A percentile compares a stretch with the other conserved stretches of the same genome.
These are phyloP conservation scores for Gortyna flavago DNA, from an alignment of 2,888 invertebrate genomes.

Conservation along the genomic window DNA sequence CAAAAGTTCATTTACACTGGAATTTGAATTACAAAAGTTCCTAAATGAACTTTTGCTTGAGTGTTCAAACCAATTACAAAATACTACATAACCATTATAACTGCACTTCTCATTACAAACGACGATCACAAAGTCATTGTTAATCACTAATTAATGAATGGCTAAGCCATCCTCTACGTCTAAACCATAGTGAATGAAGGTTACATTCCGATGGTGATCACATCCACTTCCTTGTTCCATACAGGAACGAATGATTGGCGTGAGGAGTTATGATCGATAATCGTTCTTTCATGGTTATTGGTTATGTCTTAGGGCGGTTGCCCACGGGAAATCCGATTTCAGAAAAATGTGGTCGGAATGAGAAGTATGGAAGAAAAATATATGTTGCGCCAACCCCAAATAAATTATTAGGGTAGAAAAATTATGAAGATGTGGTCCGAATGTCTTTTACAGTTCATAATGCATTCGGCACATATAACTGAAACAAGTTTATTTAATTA, in stretches of 20 bases:
- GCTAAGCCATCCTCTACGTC: conserved; percentile 33
- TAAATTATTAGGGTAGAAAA: too few relatives aligned
- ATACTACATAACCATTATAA: conserved; percentile 18
- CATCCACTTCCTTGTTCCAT: conserved; percentile 60
- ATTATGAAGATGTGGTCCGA: too few relatives aligned
- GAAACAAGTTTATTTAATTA: neutral
- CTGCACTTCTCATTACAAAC: conserved; percentile 42
- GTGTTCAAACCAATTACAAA: neutral
- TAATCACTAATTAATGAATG: conserved; percentile 53
- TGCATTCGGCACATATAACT: neutral
- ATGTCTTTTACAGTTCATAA: neutral
- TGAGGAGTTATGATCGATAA: conserved; percentile 25
- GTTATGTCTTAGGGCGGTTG: neutral
- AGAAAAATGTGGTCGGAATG: neutral
- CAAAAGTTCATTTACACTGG: neutral
- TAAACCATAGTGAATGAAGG: conserved; percentile 55
- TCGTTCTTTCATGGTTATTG: conserved; percentile 28
- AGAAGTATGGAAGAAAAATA: too few relatives aligned
- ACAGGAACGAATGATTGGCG: conserved; percentile 53
- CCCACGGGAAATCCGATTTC: neutral
- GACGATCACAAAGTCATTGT: conserved; percentile 32
- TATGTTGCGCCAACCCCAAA: too few relatives aligned
- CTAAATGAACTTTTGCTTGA: too few relatives aligned
- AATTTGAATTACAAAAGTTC: too few relatives aligned
- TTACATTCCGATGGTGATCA: conserved; percentile 38